Conservation (phyloP, 2,797 vertebrate genomes). For the Kryptopterus vitreolus region DNA sequence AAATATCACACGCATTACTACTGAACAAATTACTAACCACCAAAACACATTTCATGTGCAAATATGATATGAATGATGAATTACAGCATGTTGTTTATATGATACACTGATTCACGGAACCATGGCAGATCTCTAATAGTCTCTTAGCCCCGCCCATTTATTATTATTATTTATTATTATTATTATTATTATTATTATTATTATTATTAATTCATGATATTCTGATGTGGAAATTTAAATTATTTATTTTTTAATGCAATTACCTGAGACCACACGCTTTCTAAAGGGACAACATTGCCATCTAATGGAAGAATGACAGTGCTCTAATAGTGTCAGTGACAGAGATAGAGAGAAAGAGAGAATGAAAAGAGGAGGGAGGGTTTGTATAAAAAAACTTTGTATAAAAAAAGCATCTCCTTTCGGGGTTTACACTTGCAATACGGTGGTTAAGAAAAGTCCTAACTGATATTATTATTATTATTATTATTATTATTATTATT, state of each 20-base stretch:
- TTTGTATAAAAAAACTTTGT: too few relatives aligned
- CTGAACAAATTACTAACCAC: too few relatives aligned
- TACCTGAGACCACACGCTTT: not conserved
- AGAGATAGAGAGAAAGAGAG: not conserved
- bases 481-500: too few relatives aligned
- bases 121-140: not conserved
- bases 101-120: not conserved
- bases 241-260: not conserved
- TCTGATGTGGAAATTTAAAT: too few relatives aligned
- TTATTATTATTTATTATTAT: not conserved
- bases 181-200: not conserved
- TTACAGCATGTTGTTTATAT: too few relatives aligned
- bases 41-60: too few relatives aligned
- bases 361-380: not conserved
- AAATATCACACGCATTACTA: not conserved
- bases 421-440: not conserved
- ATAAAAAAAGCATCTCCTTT: slow-evolving; percentile 14
- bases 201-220: too few relatives aligned
- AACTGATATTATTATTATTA: too few relatives aligned
- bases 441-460: not conserved
- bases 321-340: not conserved
- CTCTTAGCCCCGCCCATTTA: not conserved
- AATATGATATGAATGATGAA: not conserved
- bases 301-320: slow-evolving; percentile 69
- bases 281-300: slow-evolving; percentile 69